Base-by-base conservation (phyloP, 2,888 invertebrate genomes). In the Eretmocerus hayati region DNA sequence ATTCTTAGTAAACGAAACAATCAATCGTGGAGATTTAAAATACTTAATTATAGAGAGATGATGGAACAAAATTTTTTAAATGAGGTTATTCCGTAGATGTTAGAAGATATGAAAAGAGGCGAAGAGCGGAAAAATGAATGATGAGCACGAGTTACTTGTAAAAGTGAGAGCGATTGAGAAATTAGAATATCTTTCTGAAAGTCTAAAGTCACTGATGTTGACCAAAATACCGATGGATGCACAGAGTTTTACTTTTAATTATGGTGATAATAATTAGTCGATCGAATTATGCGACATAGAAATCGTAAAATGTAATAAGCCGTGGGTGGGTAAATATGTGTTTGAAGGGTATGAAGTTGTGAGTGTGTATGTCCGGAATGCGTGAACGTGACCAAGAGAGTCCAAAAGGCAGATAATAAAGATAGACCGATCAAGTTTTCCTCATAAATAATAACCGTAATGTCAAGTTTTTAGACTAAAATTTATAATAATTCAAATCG, bases 201-300 rank as follows among this genome's bases (percentile, higher is more conserved):
- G 26, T 26, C 11, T 6, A 26, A 26, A 26, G 26, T 26, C 26
- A 26, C n/a, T n/a, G n/a, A n/a, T 26, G 26, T 26, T 26, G 26
- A 26, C 11, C 11, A 26, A 26, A 36, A 36, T 43, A 26, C 26
- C 43, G 18, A 16, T 21, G 48, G 42, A 42, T 23, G 48, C 52
- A 48, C 48, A 42, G 46, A 52, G 42, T 48, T 52, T 52, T 48
- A 46, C 45, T 35, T 52, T 52, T 52, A 48, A 52, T 45, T 52
- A 42, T 45, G 19, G 48, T 42, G 48, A 48, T 37, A 15, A 4
- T 51, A 52, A 52, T 48, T 52, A 52, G 52, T 52, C 52, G 42
- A 52, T 48, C 46, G 42, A 36, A 33, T 42, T 44, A n/a, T n/a
- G n/a, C n/a, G n/a, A n/a, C n/a, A n/a, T 41, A 46, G 21, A 21